phyloP scores from a whole-genome alignment of 2,888 invertebrate genomes.

The Argyresthia goedartella region DNA sequence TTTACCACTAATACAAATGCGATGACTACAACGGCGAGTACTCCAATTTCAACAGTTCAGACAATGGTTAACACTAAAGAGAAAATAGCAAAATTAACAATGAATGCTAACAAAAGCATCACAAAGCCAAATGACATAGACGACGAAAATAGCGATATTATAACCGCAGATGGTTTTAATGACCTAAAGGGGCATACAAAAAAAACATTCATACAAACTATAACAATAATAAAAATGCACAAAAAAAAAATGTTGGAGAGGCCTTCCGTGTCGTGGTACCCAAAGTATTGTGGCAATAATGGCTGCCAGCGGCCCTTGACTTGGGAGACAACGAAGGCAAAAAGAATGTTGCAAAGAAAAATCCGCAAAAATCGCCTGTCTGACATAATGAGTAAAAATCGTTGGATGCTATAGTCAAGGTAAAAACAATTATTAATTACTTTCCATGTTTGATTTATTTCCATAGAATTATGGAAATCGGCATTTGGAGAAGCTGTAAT shows the following conservation, averaged over 20 bases:
- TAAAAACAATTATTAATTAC: background rate
- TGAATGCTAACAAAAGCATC: too few species aligned
- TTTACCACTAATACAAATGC: too few species aligned
- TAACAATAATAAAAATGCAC: background rate
- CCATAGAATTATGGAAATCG: too few species aligned
- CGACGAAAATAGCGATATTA: background rate
- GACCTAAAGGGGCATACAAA: background rate
- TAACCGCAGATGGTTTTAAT: background rate
- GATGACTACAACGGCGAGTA: too few species aligned
- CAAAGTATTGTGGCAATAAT: background rate
- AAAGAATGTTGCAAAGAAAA: constrained; percentile 6
- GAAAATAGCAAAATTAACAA: too few species aligned
- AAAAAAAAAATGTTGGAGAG: too few species aligned
- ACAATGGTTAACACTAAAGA: too few species aligned
- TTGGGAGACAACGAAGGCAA: constrained; percentile 2
- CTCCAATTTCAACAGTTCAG: too few species aligned
- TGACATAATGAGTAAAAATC: too few species aligned
- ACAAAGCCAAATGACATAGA: background rate
- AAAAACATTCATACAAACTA: background rate
- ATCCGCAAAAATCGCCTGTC: background rate
- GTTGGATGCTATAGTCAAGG: background rate
- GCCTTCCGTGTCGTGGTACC: background rate
- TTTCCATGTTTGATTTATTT: background rate
- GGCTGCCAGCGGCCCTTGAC: constrained; percentile 1
- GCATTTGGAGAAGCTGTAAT: too few species aligned